phyloP scores from a whole-genome alignment of 2,888 invertebrate species.

The Tenthredo mesomela region DNA sequence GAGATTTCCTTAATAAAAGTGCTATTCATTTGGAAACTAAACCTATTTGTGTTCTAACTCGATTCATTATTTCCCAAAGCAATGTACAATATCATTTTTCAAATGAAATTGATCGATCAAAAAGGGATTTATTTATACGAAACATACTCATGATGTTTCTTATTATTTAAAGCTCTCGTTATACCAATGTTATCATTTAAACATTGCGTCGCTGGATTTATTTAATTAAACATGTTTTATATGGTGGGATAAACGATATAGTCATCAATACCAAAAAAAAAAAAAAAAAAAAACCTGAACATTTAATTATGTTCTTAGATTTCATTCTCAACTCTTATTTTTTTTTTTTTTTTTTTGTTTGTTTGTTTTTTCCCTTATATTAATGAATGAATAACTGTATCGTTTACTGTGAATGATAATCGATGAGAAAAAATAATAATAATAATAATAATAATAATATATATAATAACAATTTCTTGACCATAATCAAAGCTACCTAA shows the following conservation, averaged over 20 bases:
- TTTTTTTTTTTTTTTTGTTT: no score
- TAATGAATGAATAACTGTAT: background rate
- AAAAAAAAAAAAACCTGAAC: background rate
- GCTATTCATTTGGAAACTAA: constrained; percentile 39
- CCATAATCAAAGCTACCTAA: constrained; percentile 9
- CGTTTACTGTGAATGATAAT: constrained; percentile 11
- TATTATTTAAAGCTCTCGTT: constrained; percentile 47
- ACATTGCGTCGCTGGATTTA: constrained; percentile 37
- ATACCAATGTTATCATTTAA: constrained; percentile 10
- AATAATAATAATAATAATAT: background rate
- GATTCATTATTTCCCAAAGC: constrained; percentile 42
- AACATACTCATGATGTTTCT: constrained; percentile 38
- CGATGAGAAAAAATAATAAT: background rate
- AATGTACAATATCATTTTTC: constrained; percentile 33
- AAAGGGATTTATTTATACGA: constrained; percentile 37
- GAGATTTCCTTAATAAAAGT: constrained; percentile 31
- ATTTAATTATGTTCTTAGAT: background rate
- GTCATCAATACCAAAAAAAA: background rate
- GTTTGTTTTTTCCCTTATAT: no score
- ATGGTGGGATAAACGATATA: background rate
- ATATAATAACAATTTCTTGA: background rate
- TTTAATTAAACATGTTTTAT: background rate
- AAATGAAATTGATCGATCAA: constrained; percentile 48
- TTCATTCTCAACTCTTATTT: background rate
- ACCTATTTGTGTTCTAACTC: constrained; percentile 44